Percentiles rank a stretch among this genome's conserved stretches.
phyloP scores from a whole-genome alignment of 2,113 vertebrate species.

The Leucopsar rothschildi region DNA sequence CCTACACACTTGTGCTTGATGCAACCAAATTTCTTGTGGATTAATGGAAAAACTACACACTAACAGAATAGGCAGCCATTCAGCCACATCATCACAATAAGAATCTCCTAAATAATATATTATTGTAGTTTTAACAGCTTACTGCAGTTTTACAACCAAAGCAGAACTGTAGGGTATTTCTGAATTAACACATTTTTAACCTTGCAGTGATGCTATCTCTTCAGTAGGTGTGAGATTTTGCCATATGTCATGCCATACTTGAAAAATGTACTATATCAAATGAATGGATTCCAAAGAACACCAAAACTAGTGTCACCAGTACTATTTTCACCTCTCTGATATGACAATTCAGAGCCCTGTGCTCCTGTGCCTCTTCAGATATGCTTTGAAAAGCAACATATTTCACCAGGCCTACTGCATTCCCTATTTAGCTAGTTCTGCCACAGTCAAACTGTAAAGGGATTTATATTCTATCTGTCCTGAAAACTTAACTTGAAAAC shows the following conservation, averaged over 20 bases:
- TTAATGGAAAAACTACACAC: neutral
- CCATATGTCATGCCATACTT: neutral
- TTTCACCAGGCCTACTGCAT: neutral
- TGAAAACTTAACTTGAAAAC: neutral
- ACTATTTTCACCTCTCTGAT: neutral
- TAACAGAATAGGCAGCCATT: neutral
- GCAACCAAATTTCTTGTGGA: neutral
- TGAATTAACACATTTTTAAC: neutral
- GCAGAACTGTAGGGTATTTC: neutral
- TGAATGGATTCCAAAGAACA: neutral
- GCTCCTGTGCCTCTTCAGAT: neutral
- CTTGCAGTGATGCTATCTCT: neutral
- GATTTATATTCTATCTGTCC: neutral
- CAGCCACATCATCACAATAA: neutral
- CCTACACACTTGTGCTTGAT: neutral
- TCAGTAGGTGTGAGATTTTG: neutral
- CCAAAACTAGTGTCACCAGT: neutral
- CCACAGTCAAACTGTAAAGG: neutral
- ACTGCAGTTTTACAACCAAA: neutral
- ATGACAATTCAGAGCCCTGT: neutral
- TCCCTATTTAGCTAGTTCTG: neutral
- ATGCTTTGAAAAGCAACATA: neutral
- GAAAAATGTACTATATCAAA: neutral
- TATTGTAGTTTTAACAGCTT: neutral
- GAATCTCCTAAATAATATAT: neutral